Percentiles rank a stretch among this genome's conserved stretches.
These are phyloP conservation scores for Premnoplex brunnescens DNA, from an alignment of 2,797 vertebrate genomes.

Conservation along the genomic window DNA sequence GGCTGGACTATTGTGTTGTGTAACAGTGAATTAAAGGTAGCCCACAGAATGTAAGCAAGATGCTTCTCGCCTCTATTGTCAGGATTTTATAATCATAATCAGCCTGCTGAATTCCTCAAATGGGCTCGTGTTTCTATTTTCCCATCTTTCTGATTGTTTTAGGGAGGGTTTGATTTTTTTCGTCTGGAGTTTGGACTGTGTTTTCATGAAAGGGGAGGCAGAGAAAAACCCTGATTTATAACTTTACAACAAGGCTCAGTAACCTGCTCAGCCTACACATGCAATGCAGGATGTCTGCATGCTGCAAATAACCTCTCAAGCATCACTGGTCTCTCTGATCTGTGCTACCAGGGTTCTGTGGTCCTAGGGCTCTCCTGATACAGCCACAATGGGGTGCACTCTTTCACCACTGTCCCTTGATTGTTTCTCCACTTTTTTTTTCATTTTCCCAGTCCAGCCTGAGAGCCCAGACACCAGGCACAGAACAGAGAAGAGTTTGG, in stretches of 20 bases:
- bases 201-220: background rate
- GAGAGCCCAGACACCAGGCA: background rate
- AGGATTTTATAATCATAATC: background rate
- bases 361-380: background rate
- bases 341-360: background rate
- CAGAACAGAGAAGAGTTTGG: background rate
- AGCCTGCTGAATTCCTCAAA: background rate
- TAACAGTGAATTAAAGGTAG: slow-evolving; percentile 15
- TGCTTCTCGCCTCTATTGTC: background rate
- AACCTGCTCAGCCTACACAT: background rate
- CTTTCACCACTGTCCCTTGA: background rate
- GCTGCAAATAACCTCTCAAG: background rate
- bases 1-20: background rate
- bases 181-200: background rate
- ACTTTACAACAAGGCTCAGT: background rate
- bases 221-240: background rate
- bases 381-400: background rate
- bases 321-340: background rate
- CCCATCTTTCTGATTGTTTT: background rate
- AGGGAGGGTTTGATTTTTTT: background rate
- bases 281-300: background rate
- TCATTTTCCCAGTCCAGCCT: background rate
- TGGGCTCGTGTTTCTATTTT: background rate
- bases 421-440: background rate
- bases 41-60: background rate